Conservation (phyloP, 2,797 vertebrate species). For the Notolepis coatsorum region DNA sequence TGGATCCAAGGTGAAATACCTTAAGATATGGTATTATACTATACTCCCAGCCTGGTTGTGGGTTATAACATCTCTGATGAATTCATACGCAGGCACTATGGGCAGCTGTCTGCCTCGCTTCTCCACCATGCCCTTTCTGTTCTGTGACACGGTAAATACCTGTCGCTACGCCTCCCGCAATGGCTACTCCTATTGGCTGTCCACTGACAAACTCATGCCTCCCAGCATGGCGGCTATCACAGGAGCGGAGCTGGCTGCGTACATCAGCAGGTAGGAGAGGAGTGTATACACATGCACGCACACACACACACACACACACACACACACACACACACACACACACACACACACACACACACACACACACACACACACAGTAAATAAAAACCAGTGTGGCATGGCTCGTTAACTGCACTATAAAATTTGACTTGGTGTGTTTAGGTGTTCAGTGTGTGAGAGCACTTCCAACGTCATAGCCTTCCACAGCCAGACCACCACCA, state of each 20-base stretch:
- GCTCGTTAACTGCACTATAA: no score
- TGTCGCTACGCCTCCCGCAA: constrained; percentile 93
- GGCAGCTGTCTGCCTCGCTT: constrained; percentile 92
- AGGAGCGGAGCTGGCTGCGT: constrained; percentile 83
- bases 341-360: constrained; percentile 6
- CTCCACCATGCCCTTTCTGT: constrained; percentile 95
- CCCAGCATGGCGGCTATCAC: constrained; percentile 86
- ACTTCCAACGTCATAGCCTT: constrained; percentile 84
- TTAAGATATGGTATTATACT: no score
- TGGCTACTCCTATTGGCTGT: constrained; percentile 94
- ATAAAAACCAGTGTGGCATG: neutral
- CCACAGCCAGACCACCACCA: constrained; percentile 85
- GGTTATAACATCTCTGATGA: neutral
- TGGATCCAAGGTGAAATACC: no score
- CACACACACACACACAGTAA: constrained; percentile 10
- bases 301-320: neutral
- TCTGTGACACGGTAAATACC: constrained; percentile 90
- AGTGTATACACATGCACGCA: neutral
- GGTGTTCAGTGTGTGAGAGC: constrained; percentile 88
- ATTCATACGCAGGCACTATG: constrained; percentile 79
- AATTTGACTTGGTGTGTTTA: no score
- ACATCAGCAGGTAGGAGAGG: constrained; percentile 87
- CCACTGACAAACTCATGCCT: constrained; percentile 86
- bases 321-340: neutral
- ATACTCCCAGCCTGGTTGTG: no score